Base-by-base conservation (phyloP, 2,888 invertebrate genomes). In the Drosophila lacicola region DNA sequence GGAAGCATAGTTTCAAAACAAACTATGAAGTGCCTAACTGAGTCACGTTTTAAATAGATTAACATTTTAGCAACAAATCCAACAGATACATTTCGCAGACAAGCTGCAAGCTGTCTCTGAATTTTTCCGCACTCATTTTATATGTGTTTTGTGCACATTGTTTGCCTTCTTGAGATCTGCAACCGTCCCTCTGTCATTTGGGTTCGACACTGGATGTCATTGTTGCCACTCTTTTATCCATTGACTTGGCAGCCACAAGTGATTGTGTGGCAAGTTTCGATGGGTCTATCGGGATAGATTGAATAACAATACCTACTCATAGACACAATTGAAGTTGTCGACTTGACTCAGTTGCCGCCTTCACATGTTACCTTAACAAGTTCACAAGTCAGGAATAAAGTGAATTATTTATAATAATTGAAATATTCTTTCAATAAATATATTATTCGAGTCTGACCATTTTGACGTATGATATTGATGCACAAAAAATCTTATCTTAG, bases 171-270 rank as follows among this genome's bases (percentile, higher is more conserved):
- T 46, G 21, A 51, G 56, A 34, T 42, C 21, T 41, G 49, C 60
- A 56, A 65, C 44, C 58, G 60, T 66, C 46, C 34, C 33, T 45
- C 45, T 36, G 37, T 67, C 66, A 71, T 33, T 42, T 21, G 56
- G 33, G 42, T 53, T 13, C 17, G 21, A 63, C 41, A 64, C 54
- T 57, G 13, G 56, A 61, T 57, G 58, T 39, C 74, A 66, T 66
- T 63, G 74, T 66, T 56, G 49, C 29, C 44, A 47, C 56, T 66
- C 54, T 46, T 70, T 66, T 63, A 58, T 66, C 47, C 58, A 58
- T 34, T 57, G 61, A 45, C 57, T 41, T 65, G 57, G 19, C 70
- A 70, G 61, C 62, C 66, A 58, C 75, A 74, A 74, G 46, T 65
- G 60, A 55, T 42, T 58, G 49, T 64, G 57, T 29, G 56, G 13